Evolutionary conservation across 2,113 vertebrate genomes (phyloP).

Genomic region (Hassar affinis): DNA sequence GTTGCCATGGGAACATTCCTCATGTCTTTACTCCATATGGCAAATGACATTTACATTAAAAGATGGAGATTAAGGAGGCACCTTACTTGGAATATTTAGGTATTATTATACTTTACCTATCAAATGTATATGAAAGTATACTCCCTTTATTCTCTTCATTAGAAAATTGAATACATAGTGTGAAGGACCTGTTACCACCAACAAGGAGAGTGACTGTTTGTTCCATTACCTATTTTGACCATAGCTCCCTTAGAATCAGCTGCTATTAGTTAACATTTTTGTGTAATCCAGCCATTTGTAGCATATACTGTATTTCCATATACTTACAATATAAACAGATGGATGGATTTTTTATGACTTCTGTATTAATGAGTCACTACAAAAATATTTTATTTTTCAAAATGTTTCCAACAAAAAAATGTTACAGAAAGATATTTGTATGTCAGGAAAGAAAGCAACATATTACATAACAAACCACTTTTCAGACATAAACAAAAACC

Average conservation of each 20-base stretch:
- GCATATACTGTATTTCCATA: not conserved
- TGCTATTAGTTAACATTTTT: not conserved
- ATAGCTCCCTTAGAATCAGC: not conserved
- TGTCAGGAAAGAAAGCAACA: too few relatives aligned
- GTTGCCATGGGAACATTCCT: conserved; percentile 56
- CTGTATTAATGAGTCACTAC: too few relatives aligned
- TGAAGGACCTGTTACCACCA: not conserved
- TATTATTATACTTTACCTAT: conserved; percentile 10
- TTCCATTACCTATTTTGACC: not conserved
- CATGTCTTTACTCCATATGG: conserved; percentile 43
- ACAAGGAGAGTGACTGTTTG: not conserved
- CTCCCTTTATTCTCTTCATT: not conserved
- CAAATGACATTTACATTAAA: conserved; percentile 50
- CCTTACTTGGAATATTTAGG: conserved; percentile 20
- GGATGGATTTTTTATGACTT: not conserved
- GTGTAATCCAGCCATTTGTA: not conserved
- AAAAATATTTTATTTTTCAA: too few relatives aligned
- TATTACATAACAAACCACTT: too few relatives aligned
- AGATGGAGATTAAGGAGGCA: conserved; percentile 35
- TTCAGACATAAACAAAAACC: too few relatives aligned
- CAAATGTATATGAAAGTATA: not conserved
- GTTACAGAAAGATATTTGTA: too few relatives aligned
- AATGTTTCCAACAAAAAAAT: too few relatives aligned
- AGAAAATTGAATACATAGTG: not conserved
- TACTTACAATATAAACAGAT: not conserved